Base-by-base conservation (phyloP, 2,888 invertebrate genomes). In the Andrena haemorrhoa region DNA sequence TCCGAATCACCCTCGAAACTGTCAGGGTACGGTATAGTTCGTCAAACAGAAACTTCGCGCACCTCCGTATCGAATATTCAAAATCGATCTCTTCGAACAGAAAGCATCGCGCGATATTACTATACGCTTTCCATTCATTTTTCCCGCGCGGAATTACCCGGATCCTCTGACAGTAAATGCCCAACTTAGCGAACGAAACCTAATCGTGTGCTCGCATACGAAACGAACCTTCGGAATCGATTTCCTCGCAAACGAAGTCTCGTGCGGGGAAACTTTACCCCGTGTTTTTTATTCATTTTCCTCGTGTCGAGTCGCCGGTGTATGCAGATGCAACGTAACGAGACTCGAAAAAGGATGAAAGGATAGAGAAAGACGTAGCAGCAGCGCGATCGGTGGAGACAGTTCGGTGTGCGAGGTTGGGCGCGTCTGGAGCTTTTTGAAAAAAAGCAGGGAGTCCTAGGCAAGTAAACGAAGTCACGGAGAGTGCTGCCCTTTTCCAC, bases 61-160 rank as follows among this genome's bases (percentile, higher is more conserved):
- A 41, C 16, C 16, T 4, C 41, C 41, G 16, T 41, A 41, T 68
- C 41, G 61, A 61, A 61, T 61, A 61, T 65, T 72, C 35, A 64
- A 63, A 16, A 65, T 20, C 61, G 66, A 53, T 12, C 12, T 53
- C 41, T 31, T 20, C 16, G 10, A 33, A 31, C 41, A 47, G 20
- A 33, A 26, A 71, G 16, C n/a, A 20, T 26, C 35, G 7, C 31
- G 31, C 65, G 49, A 58, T 65, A 41, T 63, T 26, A 51, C 63
- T 65, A 49, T 16, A 77, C 47, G 69, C 49, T 51, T 53, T 35
- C 53, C 29, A 47, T 41, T 64, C 29, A 47, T 64, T 16, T 56
- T 23, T 1, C 23, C 10, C 23, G 1, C 41, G 41, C 16, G 16
- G 16, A 41, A 16, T 41, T 12, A 41, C 41, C 41, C 16, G 41